These are phyloP conservation scores for Pantherophis guttatus DNA, from an alignment of 2,113 vertebrate species.

Conservation along the genomic window DNA sequence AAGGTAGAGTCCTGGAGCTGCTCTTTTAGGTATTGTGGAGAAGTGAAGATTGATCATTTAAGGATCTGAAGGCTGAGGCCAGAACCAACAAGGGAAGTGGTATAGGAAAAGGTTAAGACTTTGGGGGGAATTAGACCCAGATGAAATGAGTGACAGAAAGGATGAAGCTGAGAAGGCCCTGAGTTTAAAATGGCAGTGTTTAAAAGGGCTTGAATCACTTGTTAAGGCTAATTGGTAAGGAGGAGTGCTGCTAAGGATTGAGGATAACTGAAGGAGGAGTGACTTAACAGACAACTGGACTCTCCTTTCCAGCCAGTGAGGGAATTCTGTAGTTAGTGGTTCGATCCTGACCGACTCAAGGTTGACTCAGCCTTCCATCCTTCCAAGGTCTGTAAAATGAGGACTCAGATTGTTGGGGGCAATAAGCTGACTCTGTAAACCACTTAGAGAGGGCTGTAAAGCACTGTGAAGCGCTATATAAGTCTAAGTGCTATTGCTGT, in stretches of 20 bases:
- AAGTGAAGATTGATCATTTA: not conserved
- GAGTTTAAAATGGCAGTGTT: not conserved
- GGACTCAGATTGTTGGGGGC: not conserved
- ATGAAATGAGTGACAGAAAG: not conserved
- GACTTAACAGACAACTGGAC: not conserved
- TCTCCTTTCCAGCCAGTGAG: not conserved
- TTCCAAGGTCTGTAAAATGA: not conserved
- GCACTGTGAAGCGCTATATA: not conserved
- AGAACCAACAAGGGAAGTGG: not conserved
- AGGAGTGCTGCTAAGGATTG: not conserved
- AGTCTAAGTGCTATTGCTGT: not conserved
- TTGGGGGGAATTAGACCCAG: not conserved
- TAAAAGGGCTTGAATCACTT: not conserved
- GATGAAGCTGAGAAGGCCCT: not conserved
- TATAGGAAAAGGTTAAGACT: not conserved
- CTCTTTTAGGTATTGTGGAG: not conserved
- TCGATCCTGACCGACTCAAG: not conserved
- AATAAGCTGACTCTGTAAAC: not conserved
- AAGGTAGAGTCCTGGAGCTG: not conserved
- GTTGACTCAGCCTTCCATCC: not conserved
- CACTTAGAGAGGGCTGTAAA: not conserved
- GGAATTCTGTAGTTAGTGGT: not conserved
- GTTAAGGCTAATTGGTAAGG: not conserved
- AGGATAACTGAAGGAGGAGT: not conserved
- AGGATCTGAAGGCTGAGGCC: not conserved